Evolutionary conservation across 2,113 vertebrate species (phyloP).

Genomic region (Saccopteryx bilineata): DNA sequence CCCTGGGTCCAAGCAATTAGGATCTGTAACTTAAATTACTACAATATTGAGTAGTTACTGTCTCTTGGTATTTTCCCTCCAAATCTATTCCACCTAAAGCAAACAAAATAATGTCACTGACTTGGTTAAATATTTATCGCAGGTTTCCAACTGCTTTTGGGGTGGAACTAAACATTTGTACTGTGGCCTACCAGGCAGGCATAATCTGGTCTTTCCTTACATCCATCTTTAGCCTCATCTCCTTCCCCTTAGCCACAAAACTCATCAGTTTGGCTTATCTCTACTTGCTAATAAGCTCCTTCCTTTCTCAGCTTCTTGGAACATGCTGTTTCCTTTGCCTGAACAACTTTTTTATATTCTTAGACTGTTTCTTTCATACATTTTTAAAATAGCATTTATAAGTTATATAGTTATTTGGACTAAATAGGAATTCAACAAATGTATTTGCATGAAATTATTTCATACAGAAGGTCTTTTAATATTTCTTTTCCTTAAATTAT

Average conservation of each 20-base stretch:
- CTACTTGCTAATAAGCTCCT: neutral
- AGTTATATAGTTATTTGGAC: constrained; percentile 29
- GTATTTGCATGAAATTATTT: constrained; percentile 7
- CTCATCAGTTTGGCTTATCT: neutral
- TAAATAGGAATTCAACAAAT: neutral
- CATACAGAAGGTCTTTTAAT: constrained; percentile 12
- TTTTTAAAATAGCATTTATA: constrained; percentile 29
- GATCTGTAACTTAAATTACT: neutral
- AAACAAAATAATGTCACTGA: neutral
- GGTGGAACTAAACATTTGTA: neutral
- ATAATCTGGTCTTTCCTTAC: neutral
- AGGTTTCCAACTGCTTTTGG: neutral
- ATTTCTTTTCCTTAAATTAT: neutral
- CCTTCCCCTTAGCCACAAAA: neutral
- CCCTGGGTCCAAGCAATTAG: neutral
- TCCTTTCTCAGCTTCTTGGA: neutral
- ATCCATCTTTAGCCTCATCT: neutral
- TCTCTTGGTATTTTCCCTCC: neutral
- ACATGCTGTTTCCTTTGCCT: constrained; percentile 6
- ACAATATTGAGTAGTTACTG: neutral
- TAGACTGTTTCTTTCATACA: neutral
- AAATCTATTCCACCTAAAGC: neutral
- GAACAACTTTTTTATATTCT: neutral
- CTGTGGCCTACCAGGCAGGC: neutral
- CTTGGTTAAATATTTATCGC: neutral